phyloP scores from a whole-genome alignment of 2,888 invertebrate genomes.

The Pycnomerus fuliginosus region DNA sequence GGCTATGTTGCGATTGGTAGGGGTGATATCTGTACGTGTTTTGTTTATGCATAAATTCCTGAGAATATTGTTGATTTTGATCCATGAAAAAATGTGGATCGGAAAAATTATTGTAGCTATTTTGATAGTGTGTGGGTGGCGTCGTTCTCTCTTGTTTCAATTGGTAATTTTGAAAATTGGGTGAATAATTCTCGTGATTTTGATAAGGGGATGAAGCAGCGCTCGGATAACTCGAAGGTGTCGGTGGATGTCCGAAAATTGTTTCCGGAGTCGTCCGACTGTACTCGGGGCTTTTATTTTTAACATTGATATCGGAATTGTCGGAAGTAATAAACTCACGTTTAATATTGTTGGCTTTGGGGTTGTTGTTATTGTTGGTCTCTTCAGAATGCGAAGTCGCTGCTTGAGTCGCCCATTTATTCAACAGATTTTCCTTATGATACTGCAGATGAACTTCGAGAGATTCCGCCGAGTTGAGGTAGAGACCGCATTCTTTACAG shows the following conservation, averaged over 20 bases:
- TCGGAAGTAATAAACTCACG: conserved; percentile 65
- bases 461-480: conserved; percentile 73
- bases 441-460: conserved; percentile 78
- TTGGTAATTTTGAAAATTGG: conserved; percentile 46
- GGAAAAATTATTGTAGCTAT: conserved; percentile 31
- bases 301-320: conserved; percentile 66
- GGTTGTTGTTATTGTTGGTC: conserved; percentile 64
- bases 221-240: conserved; percentile 66
- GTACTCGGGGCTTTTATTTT: conserved; percentile 62
- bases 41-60: conserved; percentile 43
- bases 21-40: conserved; percentile 51
- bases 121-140: conserved; percentile 37
- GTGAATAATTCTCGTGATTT: conserved; percentile 61
- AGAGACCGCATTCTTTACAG: conserved; percentile 75
- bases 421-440: conserved; percentile 72
- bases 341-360: conserved; percentile 53
- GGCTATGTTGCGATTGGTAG: conserved; percentile 53
- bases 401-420: conserved; percentile 68
- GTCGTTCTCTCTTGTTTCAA: conserved; percentile 45
- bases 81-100: conserved; percentile 45
- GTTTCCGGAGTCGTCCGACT: conserved; percentile 60
- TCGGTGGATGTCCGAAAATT: conserved; percentile 64
- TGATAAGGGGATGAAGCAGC: conserved; percentile 68
- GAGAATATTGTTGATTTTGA: conserved; percentile 47
- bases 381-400: conserved; percentile 54